Evolutionary conservation across 2,113 vertebrate species (phyloP), one percentile per base, ranked within the genome.

Genomic region (Poeciliopsis prolifica): DNA sequence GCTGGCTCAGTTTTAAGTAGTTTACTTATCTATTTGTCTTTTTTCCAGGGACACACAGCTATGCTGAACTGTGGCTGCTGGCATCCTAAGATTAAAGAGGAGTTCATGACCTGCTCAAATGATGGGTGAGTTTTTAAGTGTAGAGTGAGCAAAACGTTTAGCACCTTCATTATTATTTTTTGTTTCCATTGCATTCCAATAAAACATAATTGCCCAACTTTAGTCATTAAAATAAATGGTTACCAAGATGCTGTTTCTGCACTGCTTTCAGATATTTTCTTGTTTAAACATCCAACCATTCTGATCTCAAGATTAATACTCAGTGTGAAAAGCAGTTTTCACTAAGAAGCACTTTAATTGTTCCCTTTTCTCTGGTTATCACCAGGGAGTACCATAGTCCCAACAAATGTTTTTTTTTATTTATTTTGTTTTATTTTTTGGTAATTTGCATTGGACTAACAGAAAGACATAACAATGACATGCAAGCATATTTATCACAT

Each of bases 81-180:
- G 97, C 97, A 99, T 89, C 98, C 98, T 61, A 99, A 99, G 92
- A 96, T 97, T 78, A 99, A 98, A 86, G 97, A 98, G 80, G 97
- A 99, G 89, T 99, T 99, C 91, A 94, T 99, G 92, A 99, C 98
- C 0, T 99, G 98, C 91, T 99, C 98, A 78, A 98, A 98, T 86
- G 98, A 99, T 77, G 97, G 97, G 97, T 99, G 84, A 95, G 98
- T 96, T 72, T 72, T 22, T 24, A 22, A 1, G 37, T 66, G 7
- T 31, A 22, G n/a, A 31, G 22, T 26, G 6, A 31, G 29, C 60
- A 40, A 5, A 33, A 37, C 17, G 26, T 48, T 51, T 65, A 33
- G n/a, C 19, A n/a, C 24, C 19, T 33, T 10, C 10, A 29, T 22
- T 40, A 2, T 3, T 0, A 3, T 24, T 28, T 9, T 54, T 81